Base-by-base conservation (phyloP, 2,113 vertebrate species). In the Sclerurus mexicanus region DNA sequence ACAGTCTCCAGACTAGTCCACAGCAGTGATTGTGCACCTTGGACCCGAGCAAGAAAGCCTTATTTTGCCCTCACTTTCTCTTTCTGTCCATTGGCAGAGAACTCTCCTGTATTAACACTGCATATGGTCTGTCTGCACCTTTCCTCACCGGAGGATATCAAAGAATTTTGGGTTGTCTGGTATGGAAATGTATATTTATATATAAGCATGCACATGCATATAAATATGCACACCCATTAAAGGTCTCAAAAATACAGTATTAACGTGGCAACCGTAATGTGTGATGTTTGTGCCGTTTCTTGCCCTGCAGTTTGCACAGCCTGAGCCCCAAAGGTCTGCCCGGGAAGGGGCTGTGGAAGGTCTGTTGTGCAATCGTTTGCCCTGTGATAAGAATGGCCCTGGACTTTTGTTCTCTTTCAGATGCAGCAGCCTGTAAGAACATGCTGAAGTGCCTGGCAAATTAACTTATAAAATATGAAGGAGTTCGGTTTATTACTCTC, bases 381-480 rank as follows among this genome's bases (percentile, higher is more conserved):
- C 23, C 35, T 63, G 46, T 55, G 69, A 49, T 46, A 80, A 64
- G 31, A 88, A 23, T 14, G 19, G 14, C 37, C 67, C n/a, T 3
- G 25, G 50, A 7, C 50, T 74, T 93, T 67, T 80, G 12, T 62
- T 91, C 39, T 71, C 22, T 60, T 86, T 58, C 47, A 67, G 33
- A 42, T 89, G 24, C 7, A 3, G n/a, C 46, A 66, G 31, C 49
- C 56, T 66, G 19, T 71, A 63, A 78, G 75, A 73, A 73, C 30
- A 30, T 2, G 17, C 28, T 68, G 46, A 40, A 80, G 52, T 60
- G 44, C 44, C 75, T 93, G 83, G 64, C 7, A 94, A 95, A 94
- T 90, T 89, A 68, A 60, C 59, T 90, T 94, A 92, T 72, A 88
- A 95, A 93, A 87, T 63, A 87, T 85, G 71, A 93, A 95, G 62